Percentiles rank a stretch among this genome's conserved stretches.
Evolutionary conservation across 2,113 vertebrate species (phyloP).

Genomic region (Phodopus roborovskii): DNA sequence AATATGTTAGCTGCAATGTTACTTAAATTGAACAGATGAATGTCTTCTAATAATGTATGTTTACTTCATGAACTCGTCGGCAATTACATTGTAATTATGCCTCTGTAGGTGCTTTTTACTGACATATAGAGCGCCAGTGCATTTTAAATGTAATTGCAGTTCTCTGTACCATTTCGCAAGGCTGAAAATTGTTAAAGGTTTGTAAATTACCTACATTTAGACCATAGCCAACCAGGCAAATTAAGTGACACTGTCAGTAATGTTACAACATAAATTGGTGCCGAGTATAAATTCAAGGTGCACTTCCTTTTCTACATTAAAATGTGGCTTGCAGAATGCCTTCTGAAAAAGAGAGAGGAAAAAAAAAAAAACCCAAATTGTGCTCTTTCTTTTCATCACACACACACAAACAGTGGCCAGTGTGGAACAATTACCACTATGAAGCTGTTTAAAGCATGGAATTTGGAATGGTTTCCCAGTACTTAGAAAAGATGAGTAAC

Average conservation of each 20-base stretch:
- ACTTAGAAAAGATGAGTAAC: neutral
- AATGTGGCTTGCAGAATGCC: conserved; percentile 72
- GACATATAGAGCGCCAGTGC: conserved; percentile 86
- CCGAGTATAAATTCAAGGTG: conserved; percentile 82
- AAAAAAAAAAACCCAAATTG: neutral
- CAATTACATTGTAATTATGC: conserved; percentile 91
- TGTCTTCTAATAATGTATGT: conserved; percentile 90
- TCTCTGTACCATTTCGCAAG: conserved; percentile 88
- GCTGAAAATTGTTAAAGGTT: conserved; percentile 88
- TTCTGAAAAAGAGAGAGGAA: conserved; percentile 48
- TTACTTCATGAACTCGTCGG: conserved; percentile 90
- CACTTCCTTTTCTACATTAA: conserved; percentile 79
- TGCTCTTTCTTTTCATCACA: neutral
- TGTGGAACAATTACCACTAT: neutral
- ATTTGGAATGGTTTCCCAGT: neutral
- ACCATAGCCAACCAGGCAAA: conserved; percentile 87
- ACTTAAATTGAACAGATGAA: conserved; percentile 88
- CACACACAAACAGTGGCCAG: neutral
- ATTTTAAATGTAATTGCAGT: conserved; percentile 89
- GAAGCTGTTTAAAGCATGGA: neutral
- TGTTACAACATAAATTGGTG: conserved; percentile 85
- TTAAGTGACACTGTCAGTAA: conserved; percentile 87
- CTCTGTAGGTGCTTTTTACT: conserved; percentile 89
- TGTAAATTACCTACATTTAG: conserved; percentile 90
- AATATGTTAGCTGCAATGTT: conserved; percentile 87